These are phyloP conservation scores for Sicus ferrugineus DNA, from an alignment of 2,888 invertebrate species.

Conservation along the genomic window DNA sequence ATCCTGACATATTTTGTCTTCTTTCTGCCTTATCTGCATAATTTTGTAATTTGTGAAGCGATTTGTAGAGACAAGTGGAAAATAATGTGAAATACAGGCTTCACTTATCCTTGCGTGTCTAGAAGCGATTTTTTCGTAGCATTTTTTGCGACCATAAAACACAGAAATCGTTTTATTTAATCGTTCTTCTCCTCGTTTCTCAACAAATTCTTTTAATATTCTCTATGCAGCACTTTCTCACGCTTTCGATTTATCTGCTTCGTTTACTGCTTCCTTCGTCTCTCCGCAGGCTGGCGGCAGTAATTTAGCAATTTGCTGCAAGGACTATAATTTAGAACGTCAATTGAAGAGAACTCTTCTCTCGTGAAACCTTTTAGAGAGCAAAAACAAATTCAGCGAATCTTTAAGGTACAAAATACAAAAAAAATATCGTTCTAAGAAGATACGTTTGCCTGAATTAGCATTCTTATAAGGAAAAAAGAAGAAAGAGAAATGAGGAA, in stretches of 20 bases:
- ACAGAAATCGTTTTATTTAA: not conserved
- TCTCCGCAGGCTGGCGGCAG: not conserved
- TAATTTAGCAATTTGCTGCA: conserved; percentile 18
- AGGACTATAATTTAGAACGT: conserved; percentile 16
- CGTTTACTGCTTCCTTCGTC: not conserved
- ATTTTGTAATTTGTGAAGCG: too few species aligned
- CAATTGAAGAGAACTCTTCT: conserved; percentile 7
- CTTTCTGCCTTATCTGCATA: too few species aligned
- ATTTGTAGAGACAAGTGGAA: too few species aligned
- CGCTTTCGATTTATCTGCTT: conserved; percentile 4
- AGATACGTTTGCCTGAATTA: not conserved
- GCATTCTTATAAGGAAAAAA: too few species aligned
- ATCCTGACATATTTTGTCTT: too few species aligned
- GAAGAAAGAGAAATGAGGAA: too few species aligned
- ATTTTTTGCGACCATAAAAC: conserved; percentile 6
- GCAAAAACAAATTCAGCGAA: not conserved
- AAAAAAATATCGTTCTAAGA: not conserved
- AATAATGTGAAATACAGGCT: not conserved
- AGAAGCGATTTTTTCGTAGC: conserved; percentile 6
- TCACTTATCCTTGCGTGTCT: conserved; percentile 13
- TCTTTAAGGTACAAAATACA: not conserved
- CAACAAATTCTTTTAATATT: too few species aligned
- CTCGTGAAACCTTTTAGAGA: not conserved
- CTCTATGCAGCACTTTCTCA: not conserved
- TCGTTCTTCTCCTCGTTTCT: not conserved